Base-by-base conservation (phyloP, 2,113 vertebrate species). In the Apteryx mantelli region DNA sequence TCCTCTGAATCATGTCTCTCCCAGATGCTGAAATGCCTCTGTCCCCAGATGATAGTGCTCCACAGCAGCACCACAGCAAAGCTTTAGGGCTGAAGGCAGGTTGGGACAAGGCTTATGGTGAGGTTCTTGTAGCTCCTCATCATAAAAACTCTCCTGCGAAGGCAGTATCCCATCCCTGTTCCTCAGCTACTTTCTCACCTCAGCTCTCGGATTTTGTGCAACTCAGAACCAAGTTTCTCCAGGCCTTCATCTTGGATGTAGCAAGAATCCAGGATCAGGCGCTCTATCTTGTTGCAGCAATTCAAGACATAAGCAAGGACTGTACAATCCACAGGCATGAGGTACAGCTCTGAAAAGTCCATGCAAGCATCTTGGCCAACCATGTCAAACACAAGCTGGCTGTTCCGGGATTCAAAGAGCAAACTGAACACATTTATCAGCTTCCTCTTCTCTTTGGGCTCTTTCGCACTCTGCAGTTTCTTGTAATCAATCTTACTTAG, bases 351-450 rank as follows among this genome's bases (percentile, higher is more conserved):
- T 55, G 96, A 63, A 26, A 97, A 78, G 66, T 91, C 92, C 24
- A 83, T 19, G 19, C 70, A 85, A 9, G 48, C 42, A 12, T 89
- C 66, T 4, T 73, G 44, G 5, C 69, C 68, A 48, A 97, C 16
- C 20, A 96, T 80, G 40, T 97, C 96, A 36, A 65, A 95, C 50
- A 98, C 96, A 78, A 98, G 93, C 19, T 66, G 91, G 17, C 95
- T 64, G 78, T 96, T 98, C 53, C 97, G 97, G 17, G 96, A 82
- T 75, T 98, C 98, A 64, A 97, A 96, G 24, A 98, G 98, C 65
- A 98, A 82, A 68, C 66, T 91, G 65, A 98, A 97, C 42, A 89
- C 92, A 36, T 21, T 92, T 24, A 97, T 77, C 71, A 97, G 66
- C 64, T 61, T 86, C 50, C 52, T 11, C 10, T 16, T 88, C 5